Base-by-base conservation (phyloP, 2,888 invertebrate species). In the Idaea biselata region DNA sequence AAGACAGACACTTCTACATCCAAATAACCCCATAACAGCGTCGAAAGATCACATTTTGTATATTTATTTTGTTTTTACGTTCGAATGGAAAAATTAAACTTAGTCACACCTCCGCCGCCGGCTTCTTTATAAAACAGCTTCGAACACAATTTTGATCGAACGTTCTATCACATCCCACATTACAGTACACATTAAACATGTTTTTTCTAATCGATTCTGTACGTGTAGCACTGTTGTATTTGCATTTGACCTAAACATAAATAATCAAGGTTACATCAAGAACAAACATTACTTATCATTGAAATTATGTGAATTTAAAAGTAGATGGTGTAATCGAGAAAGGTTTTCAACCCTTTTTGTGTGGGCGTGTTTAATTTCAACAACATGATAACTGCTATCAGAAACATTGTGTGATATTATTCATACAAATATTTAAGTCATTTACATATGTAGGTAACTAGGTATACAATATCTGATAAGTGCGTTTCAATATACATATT, bases 111-210 rank as follows among this genome's bases (percentile, higher is more conserved):
- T 25, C 25, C 25, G 25, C 25, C 25, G 25, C 25, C 25, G 25
- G 25, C 25, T 25, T 25, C 25, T 25, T 72, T 74, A 68, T 77
- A 74, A 83, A 80, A 84, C 78, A 79, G 80, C 79, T 86, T 79
- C 68, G 75, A 73, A 87, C 82, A 86, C 86, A 79, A 74, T 72
- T 80, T 78, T 78, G 74, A 70, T 80, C 75, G 73, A 44, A 80
- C 72, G 72, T 83, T 79, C 77, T 78, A 70, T 86, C 84, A 87
- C 87, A 81, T 85, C 76, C 82, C 82, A 89, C 86, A 82, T 82
- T 87, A 86, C 89, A 88, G 86, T 87, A 90, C 89, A 89, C 89
- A 87, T 89, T 87, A 75, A 85, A 89, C 86, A 85, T 79, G 73
- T 81, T 73, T 81, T 80, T 76, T 76, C 69, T 75, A 56, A 58